phyloP scores from a whole-genome alignment of 2,888 invertebrate genomes.

The Hipparchia sbordonii region DNA sequence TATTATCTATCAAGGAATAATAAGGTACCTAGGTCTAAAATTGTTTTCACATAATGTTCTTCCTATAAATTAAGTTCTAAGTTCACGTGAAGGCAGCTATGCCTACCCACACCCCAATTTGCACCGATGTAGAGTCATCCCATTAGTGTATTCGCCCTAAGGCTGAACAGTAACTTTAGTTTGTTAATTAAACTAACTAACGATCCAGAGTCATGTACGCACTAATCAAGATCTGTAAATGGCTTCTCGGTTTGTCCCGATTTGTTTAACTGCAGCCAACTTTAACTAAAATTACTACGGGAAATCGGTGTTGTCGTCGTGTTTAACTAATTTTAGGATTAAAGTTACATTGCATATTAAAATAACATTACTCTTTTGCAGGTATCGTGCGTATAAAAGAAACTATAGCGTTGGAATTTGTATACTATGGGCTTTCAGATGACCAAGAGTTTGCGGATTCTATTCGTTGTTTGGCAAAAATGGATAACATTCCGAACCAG shows the following conservation, averaged over 20 bases:
- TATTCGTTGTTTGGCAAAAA: no score
- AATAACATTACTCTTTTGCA: background rate
- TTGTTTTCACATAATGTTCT: background rate
- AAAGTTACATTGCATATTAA: background rate
- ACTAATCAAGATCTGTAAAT: constrained; percentile 41
- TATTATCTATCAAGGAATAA: no score
- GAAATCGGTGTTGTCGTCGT: constrained; percentile 2
- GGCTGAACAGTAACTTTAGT: constrained; percentile 29
- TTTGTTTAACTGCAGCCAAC: constrained; percentile 29
- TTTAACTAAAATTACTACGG: constrained; percentile 6
- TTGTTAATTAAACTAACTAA: constrained; percentile 52
- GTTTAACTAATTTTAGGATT: background rate
- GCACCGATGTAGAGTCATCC: background rate
- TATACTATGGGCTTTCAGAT: no score
- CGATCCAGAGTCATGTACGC: constrained; percentile 39
- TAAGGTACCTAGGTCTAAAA: background rate
- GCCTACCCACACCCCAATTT: background rate
- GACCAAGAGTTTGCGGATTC: no score
- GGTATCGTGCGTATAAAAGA: no score
- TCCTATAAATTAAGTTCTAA: background rate
- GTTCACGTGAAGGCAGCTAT: background rate
- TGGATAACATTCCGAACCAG: no score
- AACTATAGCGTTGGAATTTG: no score
- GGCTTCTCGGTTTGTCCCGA: constrained; percentile 28
- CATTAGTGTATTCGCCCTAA: background rate